Conservation (phyloP, 2,797 vertebrate genomes). For the Anas capensis region DNA sequence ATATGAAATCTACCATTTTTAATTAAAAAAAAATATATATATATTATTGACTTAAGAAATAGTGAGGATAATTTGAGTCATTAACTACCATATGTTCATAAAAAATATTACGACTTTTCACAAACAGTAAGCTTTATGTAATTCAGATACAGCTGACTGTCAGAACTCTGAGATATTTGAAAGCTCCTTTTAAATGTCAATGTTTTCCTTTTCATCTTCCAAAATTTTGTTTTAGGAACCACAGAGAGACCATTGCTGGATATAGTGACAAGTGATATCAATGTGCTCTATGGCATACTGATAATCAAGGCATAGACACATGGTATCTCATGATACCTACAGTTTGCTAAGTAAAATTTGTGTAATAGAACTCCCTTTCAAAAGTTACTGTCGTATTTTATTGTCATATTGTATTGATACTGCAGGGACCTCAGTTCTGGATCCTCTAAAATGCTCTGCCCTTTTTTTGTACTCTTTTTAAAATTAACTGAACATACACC, state of each 20-base stretch:
- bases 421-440: neutral
- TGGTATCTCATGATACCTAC: neutral
- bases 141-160: neutral
- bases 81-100: neutral
- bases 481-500: neutral
- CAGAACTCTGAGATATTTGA: neutral
- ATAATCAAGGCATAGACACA: fast-evolving
- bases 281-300: fast-evolving
- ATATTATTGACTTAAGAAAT: neutral
- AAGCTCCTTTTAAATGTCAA: neutral
- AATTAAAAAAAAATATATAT: neutral
- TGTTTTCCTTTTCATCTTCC: neutral
- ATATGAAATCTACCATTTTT: neutral
- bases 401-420: neutral
- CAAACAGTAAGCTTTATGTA: neutral
- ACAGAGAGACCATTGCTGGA: neutral
- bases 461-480: neutral
- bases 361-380: neutral
- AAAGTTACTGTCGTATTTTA: neutral
- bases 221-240: neutral
- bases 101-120: neutral
- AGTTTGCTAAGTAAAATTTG: neutral
- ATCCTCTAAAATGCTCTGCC: neutral
- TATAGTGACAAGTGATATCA: neutral
- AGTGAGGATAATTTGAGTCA: neutral